Base-by-base conservation (phyloP, 2,797 vertebrate genomes). In the Helarctos malayanus region DNA sequence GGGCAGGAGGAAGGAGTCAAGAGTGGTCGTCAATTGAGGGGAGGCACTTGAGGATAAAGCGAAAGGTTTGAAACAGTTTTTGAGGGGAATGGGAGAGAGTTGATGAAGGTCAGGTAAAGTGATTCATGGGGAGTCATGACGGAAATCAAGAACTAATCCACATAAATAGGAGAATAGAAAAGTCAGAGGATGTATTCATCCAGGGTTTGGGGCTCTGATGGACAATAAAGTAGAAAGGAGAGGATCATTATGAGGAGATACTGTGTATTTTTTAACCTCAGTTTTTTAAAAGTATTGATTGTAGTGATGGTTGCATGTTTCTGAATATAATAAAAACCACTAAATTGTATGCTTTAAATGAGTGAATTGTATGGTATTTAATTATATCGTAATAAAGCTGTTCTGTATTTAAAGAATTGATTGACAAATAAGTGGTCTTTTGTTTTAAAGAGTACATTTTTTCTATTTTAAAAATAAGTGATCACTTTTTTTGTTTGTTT, bases 361-460 rank as follows among this genome's bases (percentile, higher is more conserved):
- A 27, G 52, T 65, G 73, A 49, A 79, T 59, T 81, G 2, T 71
- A 47, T 84, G n/a, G 11, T 78, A 52, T 93, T 87, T 81, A 91
- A 81, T 91, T 61, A 47, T 32, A 85, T 57, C 71, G 75, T 59
- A 81, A 3, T 89, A 89, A 92, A 94, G 49, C 57, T 63, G 8
- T 69, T 91, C 52, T 2, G 18, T 92, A 47, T 61, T 69, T 61
- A 94, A 91, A 95, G 25, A 80, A 95, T 41, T 79, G 23, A 32
- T 84, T 90, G 61, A n/a, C 92, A 95, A 89, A 27, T 32, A 63
- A 47, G 1, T 88, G 35, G 47, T 41, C 38, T 89, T 96, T 57
- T 71, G 75, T 95, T 15, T 65, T 57, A 25, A 96, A 63, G 4
- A 4, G 18, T 41, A 92, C 21, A 41, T 76, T 81, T 54, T 69